Evolutionary conservation across 2,888 invertebrate species (phyloP), one percentile per base, ranked within the genome.

Genomic region (Aromia moschata): DNA sequence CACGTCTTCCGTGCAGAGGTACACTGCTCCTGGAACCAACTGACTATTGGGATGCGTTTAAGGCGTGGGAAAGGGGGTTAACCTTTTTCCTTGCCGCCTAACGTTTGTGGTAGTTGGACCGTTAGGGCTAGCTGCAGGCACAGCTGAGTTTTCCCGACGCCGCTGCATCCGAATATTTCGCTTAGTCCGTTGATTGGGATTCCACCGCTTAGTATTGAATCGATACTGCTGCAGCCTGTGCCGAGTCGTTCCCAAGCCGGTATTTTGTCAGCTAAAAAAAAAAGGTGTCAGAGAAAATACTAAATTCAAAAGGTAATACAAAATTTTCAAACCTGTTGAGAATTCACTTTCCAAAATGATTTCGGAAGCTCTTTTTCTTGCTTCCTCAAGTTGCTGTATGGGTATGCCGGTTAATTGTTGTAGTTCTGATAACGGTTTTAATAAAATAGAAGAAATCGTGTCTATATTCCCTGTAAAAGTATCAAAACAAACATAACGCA

Each of bases 161-260:
- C 90, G 81, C 91, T 91, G 78, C 89, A 87, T n/a, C 93, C 94
- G 76, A 85, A 87, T 68, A 94, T 82, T 83, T 94, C 93, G 55
- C 89, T 89, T 47, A 94, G 83, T 17, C 90, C 88, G 64, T 86
- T 84, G 67, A 81, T 80, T 41, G 87, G 81, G 57, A 93, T 82
- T 20, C 94, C 94, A 56, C 92, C 92, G 67, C 81, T 79, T 15
- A 90, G 77, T 60, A 87, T 76, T 20, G 71, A 71, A 77, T 93
- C 87, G 51, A 93, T 80, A 51, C 76, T 74, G 46, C 70, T 40
- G 77, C 89, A 90, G 7, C 91, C 90, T 51, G 81, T 82, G 38
- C 76, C 71, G 62, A 86, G 61, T 69, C 73, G 78, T 18, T 57
- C 41, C 71, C 73, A 75, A 20, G 62, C 53, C 12, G 60, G 57